Evolutionary conservation across 64 coral and sea anemone species (phyloP).

Genomic region (Dendrophyllia cribrosa): DNA sequence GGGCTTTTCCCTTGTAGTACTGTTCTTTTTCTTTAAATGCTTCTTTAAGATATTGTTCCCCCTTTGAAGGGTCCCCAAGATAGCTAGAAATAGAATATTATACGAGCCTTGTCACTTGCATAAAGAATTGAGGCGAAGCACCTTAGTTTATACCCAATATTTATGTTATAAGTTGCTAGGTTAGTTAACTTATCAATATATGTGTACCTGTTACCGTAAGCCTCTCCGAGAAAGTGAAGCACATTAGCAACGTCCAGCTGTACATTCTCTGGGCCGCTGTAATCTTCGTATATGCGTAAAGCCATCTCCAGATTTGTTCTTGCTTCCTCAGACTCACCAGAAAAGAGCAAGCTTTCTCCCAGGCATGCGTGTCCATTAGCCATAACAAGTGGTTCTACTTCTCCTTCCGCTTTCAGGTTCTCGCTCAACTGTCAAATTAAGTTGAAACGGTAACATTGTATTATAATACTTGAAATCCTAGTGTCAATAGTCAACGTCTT

Average conservation of each 20-base stretch:
- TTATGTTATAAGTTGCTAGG: too few relatives aligned
- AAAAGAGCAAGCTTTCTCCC: not conserved
- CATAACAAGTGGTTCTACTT: not conserved
- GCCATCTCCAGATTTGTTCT: not conserved
- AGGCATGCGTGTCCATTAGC: slow-evolving; percentile 25
- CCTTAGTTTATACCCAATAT: too few relatives aligned
- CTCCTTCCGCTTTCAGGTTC: not conserved
- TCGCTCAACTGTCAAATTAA: not conserved
- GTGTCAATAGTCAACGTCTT: too few relatives aligned
- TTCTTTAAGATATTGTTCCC: not conserved
- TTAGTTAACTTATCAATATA: too few relatives aligned
- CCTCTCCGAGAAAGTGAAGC: slow-evolving; percentile 19
- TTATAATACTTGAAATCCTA: too few relatives aligned
- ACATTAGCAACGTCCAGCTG: not conserved
- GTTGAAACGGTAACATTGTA: not conserved
- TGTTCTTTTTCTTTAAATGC: not conserved
- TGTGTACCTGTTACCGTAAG: slow-evolving; percentile 10
- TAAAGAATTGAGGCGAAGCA: too few relatives aligned
- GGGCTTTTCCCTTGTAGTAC: not conserved
- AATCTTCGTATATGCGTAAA: not conserved
- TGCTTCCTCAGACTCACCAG: not conserved
- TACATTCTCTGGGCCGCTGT: not conserved
- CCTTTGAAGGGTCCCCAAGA: not conserved
- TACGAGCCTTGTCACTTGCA: too few relatives aligned
- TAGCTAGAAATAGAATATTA: not conserved